Evolutionary conservation across 2,888 invertebrate species (phyloP), one percentile per base, ranked within the genome.

Genomic region (Latrodectus hesperus): DNA sequence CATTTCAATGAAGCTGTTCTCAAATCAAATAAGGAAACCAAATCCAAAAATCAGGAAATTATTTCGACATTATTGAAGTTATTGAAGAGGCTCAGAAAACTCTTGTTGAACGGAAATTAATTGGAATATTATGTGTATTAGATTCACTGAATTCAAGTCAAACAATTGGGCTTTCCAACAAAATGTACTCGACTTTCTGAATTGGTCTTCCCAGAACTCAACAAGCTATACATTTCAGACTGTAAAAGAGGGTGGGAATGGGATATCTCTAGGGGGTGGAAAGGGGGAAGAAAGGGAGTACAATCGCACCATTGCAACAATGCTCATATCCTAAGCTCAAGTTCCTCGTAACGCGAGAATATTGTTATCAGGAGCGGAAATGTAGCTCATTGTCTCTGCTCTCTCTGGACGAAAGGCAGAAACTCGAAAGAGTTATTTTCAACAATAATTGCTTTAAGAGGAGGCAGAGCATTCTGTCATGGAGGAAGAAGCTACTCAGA

Each of bases 361-460:
- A 68, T 68, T 68, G 67, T 68, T 68, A 68, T 68, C 67, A 17
- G 17, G 26, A 68, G 17, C 67, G 67, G 67, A 68, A 68, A 68
- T 22, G 67, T 26, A 22, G 12, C 17, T 9, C 67, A 4, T 68
- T 68, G 67, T 68, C 67, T 68, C 67, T 68, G n/a, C 26, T 68
- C 26, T 22, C 22, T 10, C n/a, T 17, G 26, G 22, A 17, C 26
- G 22, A 26, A 12, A 17, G 26, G 11, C 22, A 17, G 17, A n/a
- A 68, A 26, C 67, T 22, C 67, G 17, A 26, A 68, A 68, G 22
- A 22, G 67, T 12, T 26, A 26, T 68, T 68, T 22, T 17, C 22
- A 26, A 17, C 26, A 17, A 22, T 68, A 68, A 68, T 68, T 68
- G 67, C 67, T 26, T 17, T 68, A 26, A 26, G 60, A 60, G n/a